phyloP scores from a whole-genome alignment of 1,140 invertebrate genomes.

The Lutraria rhynchaena region DNA sequence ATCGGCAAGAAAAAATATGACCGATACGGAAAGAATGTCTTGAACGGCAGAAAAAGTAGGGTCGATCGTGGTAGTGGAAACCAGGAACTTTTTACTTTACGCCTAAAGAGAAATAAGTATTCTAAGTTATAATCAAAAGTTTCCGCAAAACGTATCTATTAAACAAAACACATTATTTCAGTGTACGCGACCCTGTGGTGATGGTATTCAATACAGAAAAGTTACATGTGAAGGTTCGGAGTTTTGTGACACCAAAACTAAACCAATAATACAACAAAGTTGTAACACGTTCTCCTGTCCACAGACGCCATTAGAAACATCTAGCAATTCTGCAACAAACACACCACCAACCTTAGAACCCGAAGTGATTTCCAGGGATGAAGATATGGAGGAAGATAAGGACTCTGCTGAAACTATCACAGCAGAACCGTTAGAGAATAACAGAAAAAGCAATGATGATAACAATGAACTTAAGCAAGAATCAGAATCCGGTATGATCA shows the following conservation, averaged over 20 bases:
- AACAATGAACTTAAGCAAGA: not conserved
- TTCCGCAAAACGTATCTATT: not conserved
- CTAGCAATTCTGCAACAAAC: not conserved
- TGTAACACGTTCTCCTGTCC: slow-evolving; percentile 13
- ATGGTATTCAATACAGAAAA: slow-evolving; percentile 75
- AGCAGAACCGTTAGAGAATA: not conserved
- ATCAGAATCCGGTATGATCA: not conserved
- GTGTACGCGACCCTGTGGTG: slow-evolving; percentile 77
- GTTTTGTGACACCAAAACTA: slow-evolving; percentile 63
- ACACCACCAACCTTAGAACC: not conserved
- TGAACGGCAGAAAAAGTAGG: too few species aligned
- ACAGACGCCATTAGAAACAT: not conserved
- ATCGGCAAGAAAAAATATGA: too few species aligned
- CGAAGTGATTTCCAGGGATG: not conserved
- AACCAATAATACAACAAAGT: slow-evolving; percentile 60
- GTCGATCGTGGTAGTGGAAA: too few species aligned
- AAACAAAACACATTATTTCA: slow-evolving; percentile 54
- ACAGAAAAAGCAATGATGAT: not conserved
- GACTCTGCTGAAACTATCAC: too few species aligned
- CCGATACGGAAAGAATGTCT: too few species aligned
- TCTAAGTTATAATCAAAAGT: too few species aligned
- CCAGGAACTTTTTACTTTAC: too few species aligned
- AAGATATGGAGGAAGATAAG: not conserved
- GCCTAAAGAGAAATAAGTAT: too few species aligned
- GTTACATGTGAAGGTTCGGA: slow-evolving; percentile 67